Percentiles rank a stretch among this genome's conserved stretches.
phyloP scores from a whole-genome alignment of 2,888 invertebrate species.

The Patella ulyssiponensis region DNA sequence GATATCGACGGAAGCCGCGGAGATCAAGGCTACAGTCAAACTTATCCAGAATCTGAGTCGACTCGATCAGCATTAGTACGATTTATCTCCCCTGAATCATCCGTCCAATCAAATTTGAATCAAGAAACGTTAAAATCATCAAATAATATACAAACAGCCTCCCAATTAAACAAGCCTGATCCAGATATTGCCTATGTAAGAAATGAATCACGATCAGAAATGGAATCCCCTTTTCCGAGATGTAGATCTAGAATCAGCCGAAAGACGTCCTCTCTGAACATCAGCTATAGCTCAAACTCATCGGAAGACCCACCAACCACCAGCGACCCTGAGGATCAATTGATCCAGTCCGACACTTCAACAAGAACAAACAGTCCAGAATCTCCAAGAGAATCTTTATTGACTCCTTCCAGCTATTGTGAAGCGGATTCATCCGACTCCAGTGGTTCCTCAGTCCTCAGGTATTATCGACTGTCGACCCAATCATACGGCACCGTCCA shows the following conservation, averaged over 20 bases:
- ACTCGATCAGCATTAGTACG: background rate
- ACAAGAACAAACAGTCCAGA: background rate
- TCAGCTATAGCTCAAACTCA: background rate
- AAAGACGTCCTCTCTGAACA: background rate
- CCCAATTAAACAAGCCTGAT: no score
- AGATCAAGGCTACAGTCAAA: background rate
- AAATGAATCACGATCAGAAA: no score
- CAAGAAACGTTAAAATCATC: no score
- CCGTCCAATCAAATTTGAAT: no score
- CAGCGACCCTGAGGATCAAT: background rate
- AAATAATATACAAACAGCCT: no score
- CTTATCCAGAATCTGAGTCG: background rate
- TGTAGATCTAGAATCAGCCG: background rate
- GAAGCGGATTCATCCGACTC: background rate
- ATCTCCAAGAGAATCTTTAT: background rate
- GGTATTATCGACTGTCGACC: background rate
- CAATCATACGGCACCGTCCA: background rate
- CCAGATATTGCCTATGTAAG: no score
- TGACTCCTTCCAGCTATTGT: background rate
- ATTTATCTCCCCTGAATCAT: no score
- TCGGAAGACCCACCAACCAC: background rate
- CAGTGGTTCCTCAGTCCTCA: background rate
- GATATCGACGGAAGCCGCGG: background rate
- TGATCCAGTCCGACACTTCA: background rate
- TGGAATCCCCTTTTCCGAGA: background rate